Conservation (phyloP, 2,888 invertebrate species). For the Cosmia trapezina region DNA sequence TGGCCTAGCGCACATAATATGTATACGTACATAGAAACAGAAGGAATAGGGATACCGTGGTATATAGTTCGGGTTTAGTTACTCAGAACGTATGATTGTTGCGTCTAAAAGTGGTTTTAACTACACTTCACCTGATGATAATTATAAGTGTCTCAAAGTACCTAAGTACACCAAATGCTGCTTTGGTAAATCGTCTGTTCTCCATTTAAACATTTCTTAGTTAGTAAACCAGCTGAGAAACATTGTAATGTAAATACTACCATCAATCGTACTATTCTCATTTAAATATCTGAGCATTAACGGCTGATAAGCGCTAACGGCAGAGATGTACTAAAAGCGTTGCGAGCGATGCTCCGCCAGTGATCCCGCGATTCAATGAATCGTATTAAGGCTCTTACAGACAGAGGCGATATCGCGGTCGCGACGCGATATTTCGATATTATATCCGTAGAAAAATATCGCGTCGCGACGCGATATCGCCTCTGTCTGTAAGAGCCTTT, state of each 20-base stretch:
- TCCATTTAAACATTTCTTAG: not conserved
- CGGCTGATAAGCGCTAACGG: conserved; percentile 29
- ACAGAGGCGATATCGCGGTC: too few species aligned
- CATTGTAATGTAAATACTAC: conserved; percentile 18
- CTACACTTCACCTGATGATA: too few species aligned
- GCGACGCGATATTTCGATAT: too few species aligned
- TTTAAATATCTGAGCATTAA: conserved; percentile 26
- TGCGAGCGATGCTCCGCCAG: conserved; percentile 40
- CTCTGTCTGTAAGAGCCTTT: too few species aligned
- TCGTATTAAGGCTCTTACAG: too few species aligned
- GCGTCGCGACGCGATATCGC: too few species aligned
- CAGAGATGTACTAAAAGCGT: conserved; percentile 22
- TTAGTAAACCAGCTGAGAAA: not conserved
- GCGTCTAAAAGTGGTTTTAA: not conserved
- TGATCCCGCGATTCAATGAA: conserved; percentile 58
- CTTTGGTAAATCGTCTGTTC: too few species aligned
- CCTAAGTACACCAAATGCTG: too few species aligned
- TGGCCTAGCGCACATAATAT: too few species aligned
- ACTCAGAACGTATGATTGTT: not conserved
- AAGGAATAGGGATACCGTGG: too few species aligned
- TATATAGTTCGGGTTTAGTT: not conserved
- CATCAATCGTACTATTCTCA: conserved; percentile 24
- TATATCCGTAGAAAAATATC: too few species aligned
- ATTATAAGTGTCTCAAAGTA: too few species aligned
- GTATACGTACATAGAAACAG: not conserved